These are phyloP conservation scores for Microcebus ravelobensis DNA, from an alignment of 2,113 vertebrate species.

Conservation along the genomic window DNA sequence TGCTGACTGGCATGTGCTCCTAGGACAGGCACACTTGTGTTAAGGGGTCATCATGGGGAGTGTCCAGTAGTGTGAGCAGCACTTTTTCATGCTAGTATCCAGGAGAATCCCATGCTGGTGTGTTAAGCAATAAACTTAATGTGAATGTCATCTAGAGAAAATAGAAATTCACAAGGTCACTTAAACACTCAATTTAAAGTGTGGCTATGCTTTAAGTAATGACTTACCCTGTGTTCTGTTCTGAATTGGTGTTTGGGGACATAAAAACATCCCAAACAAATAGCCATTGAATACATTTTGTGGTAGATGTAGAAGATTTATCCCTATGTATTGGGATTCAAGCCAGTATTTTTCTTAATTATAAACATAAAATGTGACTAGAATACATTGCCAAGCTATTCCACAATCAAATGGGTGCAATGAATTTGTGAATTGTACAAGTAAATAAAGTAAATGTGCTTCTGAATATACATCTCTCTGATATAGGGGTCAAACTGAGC, in stretches of 20 bases:
- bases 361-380: slow-evolving; percentile 71
- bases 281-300: slow-evolving; percentile 58
- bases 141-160: slow-evolving; percentile 60
- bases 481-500: slow-evolving; percentile 10
- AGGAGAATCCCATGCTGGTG: background rate
- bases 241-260: slow-evolving; percentile 68
- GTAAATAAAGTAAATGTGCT: slow-evolving; percentile 72
- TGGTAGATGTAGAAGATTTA: slow-evolving; percentile 61
- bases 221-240: slow-evolving; percentile 62
- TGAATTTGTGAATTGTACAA: slow-evolving; percentile 62
- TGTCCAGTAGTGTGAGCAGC: background rate
- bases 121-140: slow-evolving; percentile 45
- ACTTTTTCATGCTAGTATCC: background rate
- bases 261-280: slow-evolving; percentile 72
- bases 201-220: slow-evolving; percentile 69
- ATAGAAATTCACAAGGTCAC: slow-evolving; percentile 62
- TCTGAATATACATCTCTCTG: slow-evolving; percentile 34
- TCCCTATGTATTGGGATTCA: slow-evolving; percentile 62
- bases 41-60: background rate
- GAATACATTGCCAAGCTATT: slow-evolving; percentile 75
- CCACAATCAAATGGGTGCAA: slow-evolving; percentile 54
- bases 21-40: background rate
- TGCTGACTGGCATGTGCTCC: background rate
- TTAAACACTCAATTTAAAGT: slow-evolving; percentile 69
- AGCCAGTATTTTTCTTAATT: slow-evolving; percentile 81